These are phyloP conservation scores for Diaprepes abbreviatus DNA, from an alignment of 2,888 invertebrate species.

Conservation along the genomic window DNA sequence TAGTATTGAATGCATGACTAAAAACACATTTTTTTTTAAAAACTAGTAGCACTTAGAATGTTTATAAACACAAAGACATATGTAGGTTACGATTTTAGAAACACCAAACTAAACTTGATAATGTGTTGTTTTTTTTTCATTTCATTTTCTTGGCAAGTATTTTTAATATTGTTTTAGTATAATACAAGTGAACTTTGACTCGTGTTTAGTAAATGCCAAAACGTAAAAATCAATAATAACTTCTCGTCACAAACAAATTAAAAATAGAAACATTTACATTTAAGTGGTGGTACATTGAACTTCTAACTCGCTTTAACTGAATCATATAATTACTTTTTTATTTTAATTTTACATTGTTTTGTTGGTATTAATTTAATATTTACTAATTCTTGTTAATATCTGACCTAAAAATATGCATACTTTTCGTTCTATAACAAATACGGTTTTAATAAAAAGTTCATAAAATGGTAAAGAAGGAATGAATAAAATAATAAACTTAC, in stretches of 20 bases:
- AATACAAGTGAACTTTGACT: background rate
- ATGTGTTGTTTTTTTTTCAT: background rate
- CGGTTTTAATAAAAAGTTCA: too few relatives aligned
- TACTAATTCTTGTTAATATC: too few relatives aligned
- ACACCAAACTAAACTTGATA: too few relatives aligned
- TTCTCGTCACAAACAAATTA: background rate
- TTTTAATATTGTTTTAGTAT: background rate
- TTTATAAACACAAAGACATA: too few relatives aligned
- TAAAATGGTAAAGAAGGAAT: background rate
- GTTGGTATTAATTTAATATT: too few relatives aligned
- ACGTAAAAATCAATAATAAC: background rate
- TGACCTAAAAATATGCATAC: too few relatives aligned
- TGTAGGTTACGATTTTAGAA: too few relatives aligned
- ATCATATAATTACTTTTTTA: conserved; percentile 1
- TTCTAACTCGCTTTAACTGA: background rate
- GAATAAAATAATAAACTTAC: too few relatives aligned
- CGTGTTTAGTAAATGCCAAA: background rate
- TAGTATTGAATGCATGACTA: conserved; percentile 3
- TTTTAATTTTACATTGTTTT: too few relatives aligned
- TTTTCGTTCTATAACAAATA: too few relatives aligned
- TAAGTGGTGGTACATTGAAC: background rate
- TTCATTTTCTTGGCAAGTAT: background rate
- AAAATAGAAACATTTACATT: background rate
- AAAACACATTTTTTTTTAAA: background rate
- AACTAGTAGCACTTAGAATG: too few relatives aligned